These are phyloP conservation scores for Zaprionus ornatus DNA, from an alignment of 1,140 invertebrate species.

Conservation along the genomic window DNA sequence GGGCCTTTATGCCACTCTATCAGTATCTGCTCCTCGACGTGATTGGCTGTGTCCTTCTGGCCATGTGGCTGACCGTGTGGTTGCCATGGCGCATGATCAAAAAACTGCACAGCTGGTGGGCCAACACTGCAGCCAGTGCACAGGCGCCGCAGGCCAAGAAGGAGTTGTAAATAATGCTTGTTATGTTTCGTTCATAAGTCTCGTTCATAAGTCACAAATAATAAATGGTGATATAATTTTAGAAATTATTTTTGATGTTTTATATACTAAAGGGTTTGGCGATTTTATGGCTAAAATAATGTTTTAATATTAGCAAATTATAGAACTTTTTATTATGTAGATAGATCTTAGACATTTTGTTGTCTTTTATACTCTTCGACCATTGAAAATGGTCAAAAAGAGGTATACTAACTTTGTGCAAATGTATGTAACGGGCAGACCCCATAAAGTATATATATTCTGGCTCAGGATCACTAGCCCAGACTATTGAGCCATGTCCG, in stretches of 20 bases:
- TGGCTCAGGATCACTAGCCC: too few relatives aligned
- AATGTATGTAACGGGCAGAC: too few relatives aligned
- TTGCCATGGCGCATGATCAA: constrained; percentile 65
- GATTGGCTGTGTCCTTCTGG: constrained; percentile 58
- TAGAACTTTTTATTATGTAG: too few relatives aligned
- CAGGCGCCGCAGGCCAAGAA: constrained; percentile 50
- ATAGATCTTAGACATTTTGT: too few relatives aligned
- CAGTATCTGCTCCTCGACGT: constrained; percentile 85
- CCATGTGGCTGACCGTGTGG: constrained; percentile 53
- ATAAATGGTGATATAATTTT: constrained; percentile 64
- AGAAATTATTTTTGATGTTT: background rate
- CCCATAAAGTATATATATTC: too few relatives aligned
- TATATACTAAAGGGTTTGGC: background rate
- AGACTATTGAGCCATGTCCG: too few relatives aligned
- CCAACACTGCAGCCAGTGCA: background rate
- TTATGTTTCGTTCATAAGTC: constrained; percentile 14
- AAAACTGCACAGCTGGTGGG: constrained; percentile 51
- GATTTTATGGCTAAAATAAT: too few relatives aligned
- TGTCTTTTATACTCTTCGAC: too few relatives aligned
- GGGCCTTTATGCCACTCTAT: constrained; percentile 83
- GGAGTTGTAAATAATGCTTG: constrained; percentile 31
- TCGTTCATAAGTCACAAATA: constrained; percentile 21
- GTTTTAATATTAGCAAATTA: too few relatives aligned
- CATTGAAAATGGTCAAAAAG: too few relatives aligned
- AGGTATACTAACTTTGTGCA: too few relatives aligned